These are phyloP conservation scores for Clepsis dumicolana DNA, from an alignment of 2,888 invertebrate genomes.

Conservation along the genomic window DNA sequence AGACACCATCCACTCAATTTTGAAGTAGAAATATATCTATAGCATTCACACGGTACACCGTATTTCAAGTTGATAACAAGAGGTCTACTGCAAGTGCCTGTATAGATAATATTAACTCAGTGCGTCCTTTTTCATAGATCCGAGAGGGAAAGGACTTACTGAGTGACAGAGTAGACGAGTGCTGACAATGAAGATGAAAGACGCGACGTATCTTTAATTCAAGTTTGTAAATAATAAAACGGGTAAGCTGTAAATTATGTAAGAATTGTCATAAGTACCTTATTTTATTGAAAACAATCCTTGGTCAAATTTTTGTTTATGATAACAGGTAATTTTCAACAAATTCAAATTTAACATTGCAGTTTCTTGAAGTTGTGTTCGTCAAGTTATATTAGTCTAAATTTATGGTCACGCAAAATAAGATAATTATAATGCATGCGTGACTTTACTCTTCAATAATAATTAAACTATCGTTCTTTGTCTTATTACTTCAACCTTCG, in stretches of 20 bases:
- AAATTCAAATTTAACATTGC: too few relatives aligned
- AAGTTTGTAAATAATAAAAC: too few relatives aligned
- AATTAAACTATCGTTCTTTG: background rate
- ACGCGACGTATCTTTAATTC: too few relatives aligned
- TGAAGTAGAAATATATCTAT: constrained; percentile 80
- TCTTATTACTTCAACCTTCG: background rate
- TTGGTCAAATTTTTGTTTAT: too few relatives aligned
- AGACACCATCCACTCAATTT: constrained; percentile 80
- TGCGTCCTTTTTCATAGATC: too few relatives aligned
- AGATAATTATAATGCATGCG: background rate
- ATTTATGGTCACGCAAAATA: background rate
- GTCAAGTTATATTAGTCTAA: background rate
- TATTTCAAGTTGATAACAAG: background rate
- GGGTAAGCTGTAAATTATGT: background rate
- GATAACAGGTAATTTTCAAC: too few relatives aligned
- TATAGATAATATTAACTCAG: too few relatives aligned
- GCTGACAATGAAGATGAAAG: too few relatives aligned
- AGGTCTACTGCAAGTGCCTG: background rate
- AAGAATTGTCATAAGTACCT: background rate
- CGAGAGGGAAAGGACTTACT: too few relatives aligned
- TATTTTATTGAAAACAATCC: too few relatives aligned
- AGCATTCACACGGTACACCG: constrained; percentile 42
- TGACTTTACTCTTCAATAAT: background rate
- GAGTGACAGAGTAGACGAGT: too few relatives aligned
- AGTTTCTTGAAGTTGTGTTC: background rate